phyloP scores from a whole-genome alignment of 2,113 vertebrate genomes.

The Crypturellus undulatus region DNA sequence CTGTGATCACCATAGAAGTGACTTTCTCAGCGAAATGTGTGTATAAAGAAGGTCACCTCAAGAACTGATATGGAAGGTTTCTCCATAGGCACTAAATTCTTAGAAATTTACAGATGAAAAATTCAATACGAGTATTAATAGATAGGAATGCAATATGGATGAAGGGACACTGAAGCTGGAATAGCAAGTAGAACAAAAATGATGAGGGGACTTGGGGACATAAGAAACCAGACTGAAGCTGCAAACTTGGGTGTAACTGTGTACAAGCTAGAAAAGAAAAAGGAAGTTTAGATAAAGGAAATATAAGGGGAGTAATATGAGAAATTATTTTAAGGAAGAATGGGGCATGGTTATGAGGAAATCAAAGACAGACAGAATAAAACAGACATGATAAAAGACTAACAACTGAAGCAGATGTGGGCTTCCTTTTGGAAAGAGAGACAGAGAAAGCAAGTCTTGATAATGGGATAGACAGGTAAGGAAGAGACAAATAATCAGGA shows the following conservation, averaged over 20 bases:
- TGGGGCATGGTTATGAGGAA: not conserved
- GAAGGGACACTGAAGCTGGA: constrained; percentile 55
- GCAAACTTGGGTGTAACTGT: not conserved
- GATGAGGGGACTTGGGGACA: constrained; percentile 29
- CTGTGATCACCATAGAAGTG: constrained; percentile 12
- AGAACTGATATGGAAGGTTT: constrained; percentile 33
- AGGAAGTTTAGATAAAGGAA: not conserved
- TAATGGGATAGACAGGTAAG: not conserved
- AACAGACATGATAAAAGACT: not conserved
- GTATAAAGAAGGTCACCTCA: constrained; percentile 13
- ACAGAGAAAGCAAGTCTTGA: not conserved
- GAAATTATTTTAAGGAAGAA: not conserved
- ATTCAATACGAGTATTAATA: constrained; percentile 64
- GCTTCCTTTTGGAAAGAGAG: not conserved
- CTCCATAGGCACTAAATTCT: constrained; percentile 49
- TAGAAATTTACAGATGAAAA: constrained; percentile 69
- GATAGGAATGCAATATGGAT: constrained; percentile 66
- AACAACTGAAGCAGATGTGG: not conserved
- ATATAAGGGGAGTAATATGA: not conserved
- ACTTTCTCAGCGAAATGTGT: not conserved
- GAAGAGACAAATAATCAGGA: not conserved
- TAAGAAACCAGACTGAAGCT: constrained; percentile 16
- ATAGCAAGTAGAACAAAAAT: constrained; percentile 63
- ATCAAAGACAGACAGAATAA: not conserved
- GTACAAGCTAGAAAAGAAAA: not conserved